Conservation (phyloP, 2,113 vertebrate genomes). For the Blennius ocellaris region DNA sequence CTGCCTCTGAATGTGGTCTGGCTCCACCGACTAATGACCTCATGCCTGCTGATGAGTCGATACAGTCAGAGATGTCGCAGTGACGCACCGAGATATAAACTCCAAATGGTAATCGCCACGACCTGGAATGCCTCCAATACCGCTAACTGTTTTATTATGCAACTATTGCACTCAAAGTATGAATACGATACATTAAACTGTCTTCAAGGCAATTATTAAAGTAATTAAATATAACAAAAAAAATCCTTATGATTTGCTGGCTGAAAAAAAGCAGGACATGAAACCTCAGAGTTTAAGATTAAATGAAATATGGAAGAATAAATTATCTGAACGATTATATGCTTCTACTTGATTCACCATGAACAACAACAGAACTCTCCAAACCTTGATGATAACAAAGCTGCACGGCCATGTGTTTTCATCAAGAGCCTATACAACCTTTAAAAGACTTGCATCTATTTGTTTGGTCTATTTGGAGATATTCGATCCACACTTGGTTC, state of each 20-base stretch:
- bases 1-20: slow-evolving; percentile 62
- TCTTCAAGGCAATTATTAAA: not conserved
- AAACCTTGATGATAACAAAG: too few species aligned
- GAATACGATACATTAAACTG: not conserved
- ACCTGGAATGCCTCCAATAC: not conserved
- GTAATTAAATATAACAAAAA: not conserved
- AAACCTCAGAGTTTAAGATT: not conserved
- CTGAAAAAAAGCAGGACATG: not conserved
- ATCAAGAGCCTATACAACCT: too few species aligned
- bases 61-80: slow-evolving; percentile 53
- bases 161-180: not conserved
- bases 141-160: not conserved
- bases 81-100: slow-evolving; percentile 30
- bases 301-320: too few species aligned
- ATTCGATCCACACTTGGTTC: too few species aligned
- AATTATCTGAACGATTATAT: too few species aligned
- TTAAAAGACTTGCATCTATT: too few species aligned
- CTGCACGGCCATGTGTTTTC: too few species aligned
- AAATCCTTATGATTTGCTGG: not conserved
- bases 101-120: slow-evolving; percentile 23
- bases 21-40: slow-evolving; percentile 69
- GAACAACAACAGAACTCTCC: too few species aligned
- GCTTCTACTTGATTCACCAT: too few species aligned
- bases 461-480: too few species aligned
- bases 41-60: slow-evolving; percentile 70